These are phyloP conservation scores for Ascaphus truei DNA, from an alignment of 2,113 vertebrate species.

Conservation along the genomic window DNA sequence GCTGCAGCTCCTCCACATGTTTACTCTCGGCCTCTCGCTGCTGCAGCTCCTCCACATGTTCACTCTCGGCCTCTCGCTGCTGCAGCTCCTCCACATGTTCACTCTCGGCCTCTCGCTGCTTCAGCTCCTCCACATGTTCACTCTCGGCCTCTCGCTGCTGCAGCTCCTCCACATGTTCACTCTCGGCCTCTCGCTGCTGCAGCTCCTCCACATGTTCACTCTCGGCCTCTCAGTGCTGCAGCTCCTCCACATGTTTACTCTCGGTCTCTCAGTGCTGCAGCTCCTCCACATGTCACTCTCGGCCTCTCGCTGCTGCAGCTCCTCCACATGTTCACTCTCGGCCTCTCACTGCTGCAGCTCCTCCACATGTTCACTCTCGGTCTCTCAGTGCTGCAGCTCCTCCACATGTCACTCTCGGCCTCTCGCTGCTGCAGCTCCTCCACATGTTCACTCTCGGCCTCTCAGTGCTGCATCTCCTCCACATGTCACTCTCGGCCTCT, in stretches of 20 bases:
- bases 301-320: too few relatives aligned
- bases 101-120: slow-evolving; percentile 51
- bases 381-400: too few relatives aligned
- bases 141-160: too few relatives aligned
- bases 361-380: slow-evolving; percentile 56
- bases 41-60: too few relatives aligned
- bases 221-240: slow-evolving; percentile 50
- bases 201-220: slow-evolving; percentile 56
- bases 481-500: too few relatives aligned
- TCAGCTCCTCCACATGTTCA: slow-evolving; percentile 55
- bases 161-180: slow-evolving; percentile 58
- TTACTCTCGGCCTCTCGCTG: too few relatives aligned
- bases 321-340: slow-evolving; percentile 58
- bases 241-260: slow-evolving; percentile 56
- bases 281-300: too few relatives aligned
- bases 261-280: too few relatives aligned
- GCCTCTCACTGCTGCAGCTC: slow-evolving; percentile 50
- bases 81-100: slow-evolving; percentile 56
- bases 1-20: slow-evolving; percentile 54
- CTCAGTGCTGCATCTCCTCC: too few relatives aligned
- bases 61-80: slow-evolving; percentile 51
- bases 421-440: too few relatives aligned
- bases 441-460: slow-evolving; percentile 57
- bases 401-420: too few relatives aligned
- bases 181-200: slow-evolving; percentile 50